Percentiles rank a stretch among this genome's conserved stretches.
Evolutionary conservation across 2,113 vertebrate genomes (phyloP).

Genomic region (Erythrocercus mccallii): DNA sequence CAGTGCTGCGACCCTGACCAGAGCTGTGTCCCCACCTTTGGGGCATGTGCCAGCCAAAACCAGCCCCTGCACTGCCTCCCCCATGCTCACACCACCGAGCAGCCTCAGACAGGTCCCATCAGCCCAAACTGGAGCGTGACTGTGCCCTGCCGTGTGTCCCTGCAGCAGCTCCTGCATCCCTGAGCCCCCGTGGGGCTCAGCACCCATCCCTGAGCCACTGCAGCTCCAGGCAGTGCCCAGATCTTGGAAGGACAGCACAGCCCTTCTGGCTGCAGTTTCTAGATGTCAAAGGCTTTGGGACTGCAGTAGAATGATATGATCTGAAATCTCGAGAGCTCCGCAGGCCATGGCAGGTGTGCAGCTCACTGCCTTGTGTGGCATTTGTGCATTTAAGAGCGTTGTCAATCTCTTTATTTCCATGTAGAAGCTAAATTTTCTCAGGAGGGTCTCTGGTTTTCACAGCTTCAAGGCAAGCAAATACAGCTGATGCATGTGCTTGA

Average conservation of each 20-base stretch:
- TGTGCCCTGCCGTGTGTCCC: fast-evolving
- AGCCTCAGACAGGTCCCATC: background rate
- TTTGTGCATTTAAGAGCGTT: background rate
- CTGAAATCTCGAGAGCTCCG: background rate
- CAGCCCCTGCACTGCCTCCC: background rate
- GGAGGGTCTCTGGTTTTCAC: background rate
- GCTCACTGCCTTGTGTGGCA: background rate
- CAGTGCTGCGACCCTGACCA: fast-evolving
- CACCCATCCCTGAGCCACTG: background rate
- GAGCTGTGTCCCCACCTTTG: background rate
- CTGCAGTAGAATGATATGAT: background rate
- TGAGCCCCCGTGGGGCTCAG: fast-evolving
- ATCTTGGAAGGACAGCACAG: background rate
- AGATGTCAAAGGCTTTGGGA: background rate
- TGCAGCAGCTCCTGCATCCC: background rate
- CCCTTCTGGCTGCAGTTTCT: background rate
- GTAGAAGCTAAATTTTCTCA: background rate
- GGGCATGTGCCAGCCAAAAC: background rate
- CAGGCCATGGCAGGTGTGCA: background rate
- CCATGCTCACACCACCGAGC: fast-evolving
- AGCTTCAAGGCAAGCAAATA: background rate
- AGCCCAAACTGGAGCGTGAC: background rate
- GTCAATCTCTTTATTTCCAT: background rate
- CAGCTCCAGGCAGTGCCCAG: background rate
- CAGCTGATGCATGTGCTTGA: background rate